Base-by-base conservation (phyloP, 2,113 vertebrate species). In the Notarius lentiginosus region DNA sequence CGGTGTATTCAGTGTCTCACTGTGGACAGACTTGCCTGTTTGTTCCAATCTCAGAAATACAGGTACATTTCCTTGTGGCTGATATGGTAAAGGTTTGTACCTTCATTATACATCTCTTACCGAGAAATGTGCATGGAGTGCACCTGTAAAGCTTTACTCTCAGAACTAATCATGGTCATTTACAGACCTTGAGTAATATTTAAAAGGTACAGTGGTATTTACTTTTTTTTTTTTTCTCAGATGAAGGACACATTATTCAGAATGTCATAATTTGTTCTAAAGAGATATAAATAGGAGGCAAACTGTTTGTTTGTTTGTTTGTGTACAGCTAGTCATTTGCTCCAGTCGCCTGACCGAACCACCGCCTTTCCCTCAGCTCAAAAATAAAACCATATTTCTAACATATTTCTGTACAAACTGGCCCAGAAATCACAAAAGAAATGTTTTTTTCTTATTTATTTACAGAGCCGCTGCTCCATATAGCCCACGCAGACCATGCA, bases 21-120 rank as follows among this genome's bases (percentile, higher is more conserved):
- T 81, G 20, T 24, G 56, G 79, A 81, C 79, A 10, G 76, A 58
- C 53, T 79, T 79, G 55, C 27, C n/a, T 81, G 30, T 81, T 81
- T 47, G 47, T 24, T 60, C 2, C 30, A 61, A 20, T 47, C 17
- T 2, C 77, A 47, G 18, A 81, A 61, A 24, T 47, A 24, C 79
- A 18, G 56, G 18, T 41, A 61, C 47, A 2, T 61, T 60, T 61
- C 30, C 56, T 61, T 47, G 20, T 81, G 7, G 2, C 18, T 47
- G 58, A 20, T 4, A 14, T 56, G 8, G 18, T 58, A 30, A 30
- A 4, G 17, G 24, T 81, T 81, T 12, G 10, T 61, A 81, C 18
- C 30, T 12, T 61, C 20, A 58, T 61, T 61, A 24, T 34, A 20
- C 47, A 61, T 81, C 79, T 61, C 20, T 61, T 15, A 47, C 56